Evolutionary conservation across 2,113 vertebrate species (phyloP).

Genomic region (Indri indri): DNA sequence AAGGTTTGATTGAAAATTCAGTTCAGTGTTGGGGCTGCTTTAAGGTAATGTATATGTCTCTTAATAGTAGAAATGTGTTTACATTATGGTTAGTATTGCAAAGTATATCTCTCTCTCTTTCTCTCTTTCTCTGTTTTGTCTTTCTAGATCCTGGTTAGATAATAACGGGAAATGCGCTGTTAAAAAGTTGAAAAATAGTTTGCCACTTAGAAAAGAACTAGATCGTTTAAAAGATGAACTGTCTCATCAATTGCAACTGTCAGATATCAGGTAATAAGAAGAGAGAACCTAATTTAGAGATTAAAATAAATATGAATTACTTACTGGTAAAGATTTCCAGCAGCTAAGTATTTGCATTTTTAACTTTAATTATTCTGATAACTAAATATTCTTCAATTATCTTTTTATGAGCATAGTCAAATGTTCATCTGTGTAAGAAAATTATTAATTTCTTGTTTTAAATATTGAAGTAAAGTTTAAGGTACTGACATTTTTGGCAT

Average conservation of each 20-base stretch:
- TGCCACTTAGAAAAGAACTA: constrained; percentile 92
- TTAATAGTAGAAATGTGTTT: neutral
- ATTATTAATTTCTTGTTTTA: constrained; percentile 11
- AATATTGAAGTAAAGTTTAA: neutral
- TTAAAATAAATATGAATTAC: neutral
- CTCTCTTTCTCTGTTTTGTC: neutral
- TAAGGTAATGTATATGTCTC: neutral
- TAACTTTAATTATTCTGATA: neutral
- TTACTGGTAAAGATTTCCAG: neutral
- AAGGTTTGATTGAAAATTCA: neutral
- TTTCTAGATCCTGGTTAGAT: constrained; percentile 92
- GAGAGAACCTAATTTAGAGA: neutral
- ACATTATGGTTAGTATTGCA: neutral
- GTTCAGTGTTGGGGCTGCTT: neutral
- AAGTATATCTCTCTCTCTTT: neutral
- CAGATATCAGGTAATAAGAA: constrained; percentile 91
- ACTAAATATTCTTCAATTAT: neutral
- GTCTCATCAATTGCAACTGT: constrained; percentile 87
- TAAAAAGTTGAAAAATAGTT: constrained; percentile 90
- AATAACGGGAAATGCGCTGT: constrained; percentile 88
- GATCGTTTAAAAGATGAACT: constrained; percentile 91
- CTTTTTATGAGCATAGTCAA: constrained; percentile 7
- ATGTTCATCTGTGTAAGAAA: neutral
- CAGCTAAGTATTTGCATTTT: neutral
- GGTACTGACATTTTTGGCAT: neutral